phyloP scores from a whole-genome alignment of 2,113 vertebrate species.

The Illadopsis cleaveri region DNA sequence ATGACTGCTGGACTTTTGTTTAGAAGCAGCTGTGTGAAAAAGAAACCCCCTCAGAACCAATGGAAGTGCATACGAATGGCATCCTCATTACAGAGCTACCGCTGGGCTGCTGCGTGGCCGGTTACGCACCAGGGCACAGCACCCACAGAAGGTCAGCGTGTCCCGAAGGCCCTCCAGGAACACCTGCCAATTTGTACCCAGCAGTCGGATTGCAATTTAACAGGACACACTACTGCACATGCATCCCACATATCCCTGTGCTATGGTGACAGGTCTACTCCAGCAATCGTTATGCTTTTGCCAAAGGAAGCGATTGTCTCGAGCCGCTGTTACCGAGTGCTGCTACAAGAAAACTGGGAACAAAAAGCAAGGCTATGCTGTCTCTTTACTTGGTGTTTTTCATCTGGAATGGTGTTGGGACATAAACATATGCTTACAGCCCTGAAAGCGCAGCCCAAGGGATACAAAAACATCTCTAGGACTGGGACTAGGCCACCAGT shows the following conservation, averaged over 20 bases:
- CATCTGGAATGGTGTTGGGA: background rate
- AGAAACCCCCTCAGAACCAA: slow-evolving; percentile 85
- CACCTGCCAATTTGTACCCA: slow-evolving; percentile 21
- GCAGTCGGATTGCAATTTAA: background rate
- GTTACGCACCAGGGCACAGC: slow-evolving; percentile 62
- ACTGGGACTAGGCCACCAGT: background rate
- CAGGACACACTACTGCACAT: background rate
- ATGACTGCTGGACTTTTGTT: slow-evolving; percentile 94
- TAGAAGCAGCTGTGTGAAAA: slow-evolving; percentile 90
- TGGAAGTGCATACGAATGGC: slow-evolving; percentile 79
- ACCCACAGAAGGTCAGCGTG: slow-evolving; percentile 57
- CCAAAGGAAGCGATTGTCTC: slow-evolving; percentile 51
- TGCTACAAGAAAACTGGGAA: background rate
- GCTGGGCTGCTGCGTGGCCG: slow-evolving; percentile 63
- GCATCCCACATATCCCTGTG: slow-evolving; percentile 1
- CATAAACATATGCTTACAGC: slow-evolving; percentile 24
- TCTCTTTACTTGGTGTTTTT: background rate
- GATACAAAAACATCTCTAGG: slow-evolving; percentile 24
- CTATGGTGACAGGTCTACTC: slow-evolving; percentile 32
- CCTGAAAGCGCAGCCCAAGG: slow-evolving; percentile 43
- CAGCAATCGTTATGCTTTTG: background rate
- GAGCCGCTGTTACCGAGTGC: slow-evolving; percentile 27
- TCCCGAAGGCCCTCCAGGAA: slow-evolving; percentile 24
- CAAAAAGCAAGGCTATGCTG: background rate
- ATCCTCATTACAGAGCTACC: slow-evolving; percentile 79